phyloP scores from a whole-genome alignment of 2,797 vertebrate species.

The Sparidentex hasta region DNA sequence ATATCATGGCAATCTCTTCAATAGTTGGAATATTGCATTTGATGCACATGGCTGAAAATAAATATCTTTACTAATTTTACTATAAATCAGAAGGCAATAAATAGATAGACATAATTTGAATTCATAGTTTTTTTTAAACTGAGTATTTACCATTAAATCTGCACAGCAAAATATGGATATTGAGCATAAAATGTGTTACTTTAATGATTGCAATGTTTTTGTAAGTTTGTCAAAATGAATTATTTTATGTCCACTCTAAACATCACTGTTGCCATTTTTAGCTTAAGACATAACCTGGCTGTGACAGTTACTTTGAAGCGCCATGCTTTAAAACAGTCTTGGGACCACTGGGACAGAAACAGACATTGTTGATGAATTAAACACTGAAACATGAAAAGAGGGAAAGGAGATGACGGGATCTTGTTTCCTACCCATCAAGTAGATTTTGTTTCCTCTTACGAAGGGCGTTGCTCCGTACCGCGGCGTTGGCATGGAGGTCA shows the following conservation, averaged over 20 bases:
- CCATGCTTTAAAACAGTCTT: background rate
- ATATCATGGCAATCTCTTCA: too few relatives aligned
- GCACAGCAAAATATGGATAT: too few relatives aligned
- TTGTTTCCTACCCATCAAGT: conserved; percentile 90
- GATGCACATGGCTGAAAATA: too few relatives aligned
- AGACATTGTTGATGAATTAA: background rate
- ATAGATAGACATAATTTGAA: too few relatives aligned
- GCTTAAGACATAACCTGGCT: background rate
- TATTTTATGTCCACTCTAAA: too few relatives aligned
- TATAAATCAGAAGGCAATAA: too few relatives aligned
- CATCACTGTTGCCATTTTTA: background rate
- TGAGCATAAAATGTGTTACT: too few relatives aligned
- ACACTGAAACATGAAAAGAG: background rate
- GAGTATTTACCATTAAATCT: too few relatives aligned
- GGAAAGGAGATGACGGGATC: background rate
- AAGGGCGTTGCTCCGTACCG: conserved; percentile 94
- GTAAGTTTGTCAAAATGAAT: background rate
- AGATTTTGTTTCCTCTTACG: conserved; percentile 93
- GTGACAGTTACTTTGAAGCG: background rate
- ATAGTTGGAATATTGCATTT: too few relatives aligned
- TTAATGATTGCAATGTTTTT: too few relatives aligned
- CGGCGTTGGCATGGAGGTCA: conserved; percentile 96
- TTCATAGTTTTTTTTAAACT: too few relatives aligned
- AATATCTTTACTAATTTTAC: too few relatives aligned
- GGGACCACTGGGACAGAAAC: background rate